These are phyloP conservation scores for Stichodactyla helianthus DNA, from an alignment of 64 coral and sea anemone genomes.

Conservation along the genomic window DNA sequence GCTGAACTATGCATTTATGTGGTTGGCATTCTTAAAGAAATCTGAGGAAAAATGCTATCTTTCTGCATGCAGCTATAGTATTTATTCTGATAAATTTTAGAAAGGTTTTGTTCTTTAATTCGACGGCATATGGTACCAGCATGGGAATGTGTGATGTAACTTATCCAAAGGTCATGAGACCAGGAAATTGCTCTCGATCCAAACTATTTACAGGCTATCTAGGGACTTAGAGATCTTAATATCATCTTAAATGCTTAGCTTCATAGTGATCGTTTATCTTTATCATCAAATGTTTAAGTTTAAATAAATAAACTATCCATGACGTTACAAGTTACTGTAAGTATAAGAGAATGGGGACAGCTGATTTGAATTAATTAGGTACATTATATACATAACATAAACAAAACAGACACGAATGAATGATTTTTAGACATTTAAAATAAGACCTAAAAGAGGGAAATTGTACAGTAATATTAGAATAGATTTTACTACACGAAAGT, in stretches of 20 bases:
- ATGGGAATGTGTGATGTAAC: too few relatives aligned
- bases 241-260: neutral
- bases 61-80: too few relatives aligned
- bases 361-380: too few relatives aligned
- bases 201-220: neutral
- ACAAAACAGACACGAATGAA: neutral
- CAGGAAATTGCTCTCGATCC: neutral
- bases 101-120: too few relatives aligned
- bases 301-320: too few relatives aligned
- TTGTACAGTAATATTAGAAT: neutral
- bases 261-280: too few relatives aligned
- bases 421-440: neutral
- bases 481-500: neutral
- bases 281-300: too few relatives aligned
- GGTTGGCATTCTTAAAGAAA: neutral
- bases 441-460: neutral
- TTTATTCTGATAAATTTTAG: too few relatives aligned
- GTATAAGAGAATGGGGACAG: too few relatives aligned
- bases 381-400: neutral
- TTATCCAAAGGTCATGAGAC: neutral
- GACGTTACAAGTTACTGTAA: too few relatives aligned
- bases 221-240: neutral
- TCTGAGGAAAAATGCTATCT: constrained; percentile 6
- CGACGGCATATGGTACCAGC: too few relatives aligned
- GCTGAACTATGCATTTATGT: too few relatives aligned